phyloP scores from a whole-genome alignment of 2,113 vertebrate genomes.

The Cacatua alba region DNA sequence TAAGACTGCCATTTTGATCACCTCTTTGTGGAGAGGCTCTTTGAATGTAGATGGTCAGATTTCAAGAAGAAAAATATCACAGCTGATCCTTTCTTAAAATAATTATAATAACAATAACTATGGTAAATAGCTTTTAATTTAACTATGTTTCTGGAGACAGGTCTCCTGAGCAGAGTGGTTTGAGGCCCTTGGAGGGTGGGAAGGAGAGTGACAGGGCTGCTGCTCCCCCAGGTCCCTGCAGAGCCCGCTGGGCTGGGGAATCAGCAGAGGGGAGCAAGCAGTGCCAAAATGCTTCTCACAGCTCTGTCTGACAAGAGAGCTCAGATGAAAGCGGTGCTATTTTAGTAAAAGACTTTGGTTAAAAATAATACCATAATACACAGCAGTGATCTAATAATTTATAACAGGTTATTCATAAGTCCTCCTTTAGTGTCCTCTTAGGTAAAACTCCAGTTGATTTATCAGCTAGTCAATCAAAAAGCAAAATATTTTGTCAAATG shows the following conservation, averaged over 20 bases:
- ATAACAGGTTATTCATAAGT: conserved; percentile 15
- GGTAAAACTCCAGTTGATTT: conserved; percentile 41
- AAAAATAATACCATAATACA: conserved; percentile 31
- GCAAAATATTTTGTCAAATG: conserved; percentile 17
- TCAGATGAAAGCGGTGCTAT: conserved; percentile 14
- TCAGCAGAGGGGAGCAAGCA: not conserved
- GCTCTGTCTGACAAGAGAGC: conserved; percentile 3
- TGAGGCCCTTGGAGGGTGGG: not conserved
- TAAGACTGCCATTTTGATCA: not conserved
- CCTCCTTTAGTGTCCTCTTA: not conserved
- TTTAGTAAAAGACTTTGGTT: conserved; percentile 12
- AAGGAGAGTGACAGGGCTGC: not conserved
- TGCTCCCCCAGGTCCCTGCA: not conserved
- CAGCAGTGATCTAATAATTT: not conserved
- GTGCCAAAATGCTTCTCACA: conserved; percentile 16
- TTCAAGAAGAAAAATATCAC: not conserved
- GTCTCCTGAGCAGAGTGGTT: not conserved
- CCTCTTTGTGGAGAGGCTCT: not conserved
- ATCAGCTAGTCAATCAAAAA: conserved; percentile 25
- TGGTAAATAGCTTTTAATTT: not conserved
- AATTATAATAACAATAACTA: not conserved
- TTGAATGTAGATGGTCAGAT: not conserved
- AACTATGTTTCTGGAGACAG: not conserved
- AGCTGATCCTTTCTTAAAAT: not conserved
- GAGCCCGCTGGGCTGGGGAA: not conserved